phyloP scores from a whole-genome alignment of 2,113 vertebrate species.

The human (Homo sapiens) region DNA sequence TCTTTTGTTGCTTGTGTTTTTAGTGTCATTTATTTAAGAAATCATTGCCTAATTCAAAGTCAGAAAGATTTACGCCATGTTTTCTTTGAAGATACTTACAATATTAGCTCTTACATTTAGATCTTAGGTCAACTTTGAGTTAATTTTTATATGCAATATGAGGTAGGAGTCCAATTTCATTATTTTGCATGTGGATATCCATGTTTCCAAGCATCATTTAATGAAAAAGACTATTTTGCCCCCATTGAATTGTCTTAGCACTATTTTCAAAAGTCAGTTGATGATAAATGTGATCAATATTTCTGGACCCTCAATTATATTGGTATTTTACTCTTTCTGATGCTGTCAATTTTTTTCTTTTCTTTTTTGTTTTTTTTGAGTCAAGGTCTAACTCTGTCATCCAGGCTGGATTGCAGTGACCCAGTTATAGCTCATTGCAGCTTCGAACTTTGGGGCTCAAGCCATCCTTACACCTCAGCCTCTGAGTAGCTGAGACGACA shows the following conservation, averaged over 20 bases:
- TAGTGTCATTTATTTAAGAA: conserved; percentile 41
- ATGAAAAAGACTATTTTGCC: not conserved
- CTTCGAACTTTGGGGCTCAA: too few relatives aligned
- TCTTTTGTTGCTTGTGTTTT: not conserved
- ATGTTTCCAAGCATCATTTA: not conserved
- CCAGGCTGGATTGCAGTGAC: too few relatives aligned
- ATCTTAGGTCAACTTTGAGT: not conserved
- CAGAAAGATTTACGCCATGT: not conserved
- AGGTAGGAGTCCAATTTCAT: not conserved
- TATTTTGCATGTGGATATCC: not conserved
- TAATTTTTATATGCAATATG: not conserved
- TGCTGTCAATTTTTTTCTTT: too few relatives aligned
- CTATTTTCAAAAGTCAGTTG: not conserved
- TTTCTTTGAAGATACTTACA: not conserved
- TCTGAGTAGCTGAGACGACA: too few relatives aligned
- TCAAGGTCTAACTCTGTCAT: too few relatives aligned
- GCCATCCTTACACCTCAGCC: too few relatives aligned
- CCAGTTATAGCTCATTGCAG: too few relatives aligned
- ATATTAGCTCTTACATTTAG: not conserved
- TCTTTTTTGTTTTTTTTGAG: too few relatives aligned
- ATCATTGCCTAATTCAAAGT: not conserved
- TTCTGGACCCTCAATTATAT: not conserved
- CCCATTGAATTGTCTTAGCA: not conserved
- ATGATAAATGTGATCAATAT: not conserved
- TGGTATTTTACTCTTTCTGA: not conserved